Evolutionary conservation across 92 coral and sea anemone genomes (phyloP), one percentile per base, ranked within the genome.

Genomic region (Phenganax stokvisi): DNA sequence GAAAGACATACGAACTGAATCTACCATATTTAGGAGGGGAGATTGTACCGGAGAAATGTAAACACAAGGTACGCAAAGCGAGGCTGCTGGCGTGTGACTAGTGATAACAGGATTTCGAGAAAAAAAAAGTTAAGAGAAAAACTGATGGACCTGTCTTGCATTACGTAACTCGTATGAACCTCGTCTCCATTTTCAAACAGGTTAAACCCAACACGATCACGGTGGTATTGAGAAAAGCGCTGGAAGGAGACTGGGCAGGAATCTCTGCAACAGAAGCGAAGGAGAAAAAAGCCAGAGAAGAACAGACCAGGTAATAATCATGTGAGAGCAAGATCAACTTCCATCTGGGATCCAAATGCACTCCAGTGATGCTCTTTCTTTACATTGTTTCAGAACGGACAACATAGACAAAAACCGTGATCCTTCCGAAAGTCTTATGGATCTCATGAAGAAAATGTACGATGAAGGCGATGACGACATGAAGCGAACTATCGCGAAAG

Each of bases 381-480:
- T 61, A 10, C 15, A 31, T 20, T 57, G 56, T 5, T 20, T 62
- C 11, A 58, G 56, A 37, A 77, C 31, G 25, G 86, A 86, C n/a
- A 80, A 88, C 12, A 5, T 73, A 7, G 99, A 96, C 60, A 90
- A 87, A 8, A 81, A 54, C 58, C 87, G 87, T 68, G 99, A 96
- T 87, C 97, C 99, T 0, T 88, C 91, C 20, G 91, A 81, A 31
- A 89, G 92, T 10, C 70, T 96, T 6, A 96, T 96, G 99, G 96
- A 92, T 71, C 55, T 96, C 91, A 96, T 96, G 99, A 92, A 85
- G 86, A 96, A 96, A 83, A 92, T 96, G 92, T 96, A 96, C 77
- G 97, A 90, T 12, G 99, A 96, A 73, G 99, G 99, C 0, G 99
- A 96, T 62, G 99, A 96, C 29, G 97, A 96, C 69, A 92, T 96